phyloP scores from a whole-genome alignment of 1,140 invertebrate genomes.

The Drosophila asahinai region DNA sequence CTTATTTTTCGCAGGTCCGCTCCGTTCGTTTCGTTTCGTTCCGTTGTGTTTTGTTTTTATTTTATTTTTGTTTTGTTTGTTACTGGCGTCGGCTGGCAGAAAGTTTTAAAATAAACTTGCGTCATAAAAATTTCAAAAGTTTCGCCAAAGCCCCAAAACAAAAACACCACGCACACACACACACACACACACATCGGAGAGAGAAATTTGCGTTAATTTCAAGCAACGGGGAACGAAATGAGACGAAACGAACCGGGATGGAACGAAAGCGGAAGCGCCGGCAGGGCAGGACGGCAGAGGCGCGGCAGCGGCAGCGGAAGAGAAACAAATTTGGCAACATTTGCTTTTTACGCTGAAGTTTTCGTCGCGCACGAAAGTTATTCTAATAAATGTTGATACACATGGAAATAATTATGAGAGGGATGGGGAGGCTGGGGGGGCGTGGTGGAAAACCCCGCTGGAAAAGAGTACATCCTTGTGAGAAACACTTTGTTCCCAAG shows the following conservation, averaged over 20 bases:
- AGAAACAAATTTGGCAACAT: slow-evolving; percentile 32
- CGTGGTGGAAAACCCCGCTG: background rate
- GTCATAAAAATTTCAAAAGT: slow-evolving; percentile 80
- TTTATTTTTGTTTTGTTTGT: slow-evolving; percentile 35
- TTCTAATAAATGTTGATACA: slow-evolving; percentile 36
- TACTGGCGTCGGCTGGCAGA: slow-evolving; percentile 59
- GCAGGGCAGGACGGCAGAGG: background rate
- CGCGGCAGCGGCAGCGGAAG: background rate
- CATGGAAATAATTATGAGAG: slow-evolving; percentile 34
- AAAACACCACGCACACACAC: slow-evolving; percentile 1
- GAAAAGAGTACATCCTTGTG: slow-evolving; percentile 2
- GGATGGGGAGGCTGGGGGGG: background rate
- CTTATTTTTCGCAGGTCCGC: slow-evolving; percentile 31
- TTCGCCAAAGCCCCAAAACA: slow-evolving; percentile 47
- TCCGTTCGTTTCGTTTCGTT: background rate
- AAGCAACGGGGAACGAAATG: slow-evolving; percentile 31
- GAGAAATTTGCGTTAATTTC: slow-evolving; percentile 46
- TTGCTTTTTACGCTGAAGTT: slow-evolving; percentile 37
- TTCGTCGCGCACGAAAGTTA: slow-evolving; percentile 21
- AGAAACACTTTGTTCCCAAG: slow-evolving; percentile 4
- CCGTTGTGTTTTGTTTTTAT: slow-evolving; percentile 12
- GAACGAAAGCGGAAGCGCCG: slow-evolving; percentile 21
- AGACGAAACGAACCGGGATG: slow-evolving; percentile 31
- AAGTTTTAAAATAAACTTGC: slow-evolving; percentile 82
- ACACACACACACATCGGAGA: background rate